These are phyloP conservation scores for Drosophila mojavensis DNA, from an alignment of 1,140 invertebrate genomes.

Conservation along the genomic window DNA sequence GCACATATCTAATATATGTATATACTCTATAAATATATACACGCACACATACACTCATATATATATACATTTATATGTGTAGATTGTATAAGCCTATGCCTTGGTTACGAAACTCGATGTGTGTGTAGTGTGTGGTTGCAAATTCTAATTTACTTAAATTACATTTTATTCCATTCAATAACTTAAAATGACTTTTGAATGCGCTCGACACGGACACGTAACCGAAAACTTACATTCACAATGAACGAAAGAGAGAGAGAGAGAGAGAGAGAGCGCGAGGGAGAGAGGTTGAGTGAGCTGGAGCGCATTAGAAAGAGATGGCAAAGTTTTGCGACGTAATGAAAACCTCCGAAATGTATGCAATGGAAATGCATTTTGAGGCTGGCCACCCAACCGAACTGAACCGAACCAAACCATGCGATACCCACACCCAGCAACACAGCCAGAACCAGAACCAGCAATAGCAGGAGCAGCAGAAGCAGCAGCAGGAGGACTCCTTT, in stretches of 20 bases:
- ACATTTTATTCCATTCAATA: conserved; percentile 83
- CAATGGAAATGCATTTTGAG: conserved; percentile 81
- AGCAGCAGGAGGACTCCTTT: neutral
- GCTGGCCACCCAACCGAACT: conserved; percentile 42
- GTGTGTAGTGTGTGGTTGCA: conserved; percentile 60
- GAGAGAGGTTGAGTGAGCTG: neutral
- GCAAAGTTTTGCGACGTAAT: conserved; percentile 78
- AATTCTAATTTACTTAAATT: conserved; percentile 82
- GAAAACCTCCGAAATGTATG: conserved; percentile 82
- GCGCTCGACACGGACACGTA: conserved; percentile 67
- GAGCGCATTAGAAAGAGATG: conserved; percentile 23
- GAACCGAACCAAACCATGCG: conserved; percentile 25
- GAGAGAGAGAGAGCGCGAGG: conserved; percentile 1
- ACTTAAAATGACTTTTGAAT: conserved; percentile 81
- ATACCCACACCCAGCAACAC: neutral
- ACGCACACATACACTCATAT: conserved; percentile 7
- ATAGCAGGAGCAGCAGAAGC: neutral
- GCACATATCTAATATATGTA: conserved; percentile 22
- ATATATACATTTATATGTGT: conserved; percentile 14
- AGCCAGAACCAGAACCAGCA: conserved; percentile 23
- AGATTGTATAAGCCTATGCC: conserved; percentile 8
- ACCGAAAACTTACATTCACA: conserved; percentile 74
- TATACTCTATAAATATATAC: conserved; percentile 7
- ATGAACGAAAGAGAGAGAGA: conserved; percentile 17
- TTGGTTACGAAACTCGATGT: conserved; percentile 15